Percentiles rank a stretch among this genome's conserved stretches.
Conservation (phyloP, 2,113 vertebrate genomes). For the Catharus bicknelli region DNA sequence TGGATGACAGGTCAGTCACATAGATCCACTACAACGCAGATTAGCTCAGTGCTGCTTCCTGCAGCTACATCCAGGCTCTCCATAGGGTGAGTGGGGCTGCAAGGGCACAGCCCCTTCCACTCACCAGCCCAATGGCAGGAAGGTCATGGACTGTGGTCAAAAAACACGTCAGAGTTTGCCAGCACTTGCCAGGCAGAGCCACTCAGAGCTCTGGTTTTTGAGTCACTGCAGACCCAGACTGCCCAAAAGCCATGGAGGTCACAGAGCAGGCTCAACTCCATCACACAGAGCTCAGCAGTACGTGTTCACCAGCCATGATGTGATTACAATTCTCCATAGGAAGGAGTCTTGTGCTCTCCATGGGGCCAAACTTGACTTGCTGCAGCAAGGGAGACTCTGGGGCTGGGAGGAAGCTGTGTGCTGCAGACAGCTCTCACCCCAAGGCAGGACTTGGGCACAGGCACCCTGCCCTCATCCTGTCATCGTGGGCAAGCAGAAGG, state of each 20-base stretch:
- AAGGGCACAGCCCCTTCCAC: neutral
- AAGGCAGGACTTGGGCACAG: neutral
- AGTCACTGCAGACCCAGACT: neutral
- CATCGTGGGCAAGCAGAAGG: slow-evolving; percentile 33
- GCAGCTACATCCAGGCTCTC: fast-evolving
- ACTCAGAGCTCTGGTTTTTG: neutral
- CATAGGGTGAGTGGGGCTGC: fast-evolving
- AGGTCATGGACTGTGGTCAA: neutral
- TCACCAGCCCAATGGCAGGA: neutral
- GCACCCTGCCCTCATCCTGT: slow-evolving; percentile 20
- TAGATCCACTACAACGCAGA: fast-evolving
- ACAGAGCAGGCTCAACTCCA: neutral
- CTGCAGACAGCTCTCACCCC: neutral
- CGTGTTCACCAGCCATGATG: fast-evolving
- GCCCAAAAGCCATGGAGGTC: neutral
- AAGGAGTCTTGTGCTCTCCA: neutral
- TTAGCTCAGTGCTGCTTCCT: neutral
- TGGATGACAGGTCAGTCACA: neutral
- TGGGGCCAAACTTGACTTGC: fast-evolving
- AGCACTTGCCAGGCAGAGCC: neutral
- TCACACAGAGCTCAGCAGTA: neutral
- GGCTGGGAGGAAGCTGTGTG: neutral
- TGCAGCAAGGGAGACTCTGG: neutral
- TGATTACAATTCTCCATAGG: neutral
- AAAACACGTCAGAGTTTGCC: neutral